A percentile compares a stretch with the other conserved stretches of the same genome.
Conservation (phyloP, 2,888 invertebrate genomes). For the Trichopoda pennipes region DNA sequence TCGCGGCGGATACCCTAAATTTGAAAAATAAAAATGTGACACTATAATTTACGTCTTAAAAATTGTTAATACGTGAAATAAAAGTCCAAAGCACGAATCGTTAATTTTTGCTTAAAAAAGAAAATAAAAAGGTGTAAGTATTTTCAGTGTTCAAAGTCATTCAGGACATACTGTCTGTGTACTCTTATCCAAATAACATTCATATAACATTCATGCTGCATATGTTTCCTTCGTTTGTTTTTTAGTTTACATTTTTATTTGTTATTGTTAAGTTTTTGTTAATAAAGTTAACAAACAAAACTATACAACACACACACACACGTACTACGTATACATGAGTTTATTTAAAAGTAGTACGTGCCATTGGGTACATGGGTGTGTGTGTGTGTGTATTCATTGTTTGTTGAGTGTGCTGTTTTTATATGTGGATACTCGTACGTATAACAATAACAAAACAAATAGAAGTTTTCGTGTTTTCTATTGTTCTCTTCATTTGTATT, state of each 20-base stretch:
- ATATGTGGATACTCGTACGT: conserved; percentile 34
- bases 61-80: too few relatives aligned
- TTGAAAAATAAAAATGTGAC: too few relatives aligned
- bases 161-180: not conserved
- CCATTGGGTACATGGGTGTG: not conserved
- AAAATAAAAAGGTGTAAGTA: too few relatives aligned
- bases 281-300: conserved; percentile 6
- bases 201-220: not conserved
- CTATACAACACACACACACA: not conserved
- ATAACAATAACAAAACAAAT: conserved; percentile 28
- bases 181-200: too few relatives aligned
- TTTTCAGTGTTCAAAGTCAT: not conserved
- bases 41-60: too few relatives aligned
- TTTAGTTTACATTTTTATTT: not conserved
- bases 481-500: not conserved
- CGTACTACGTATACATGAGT: not conserved
- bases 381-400: not conserved
- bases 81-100: too few relatives aligned
- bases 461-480: not conserved
- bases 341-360: conserved; percentile 1
- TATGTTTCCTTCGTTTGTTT: not conserved
- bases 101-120: too few relatives aligned
- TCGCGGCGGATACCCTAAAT: too few relatives aligned
- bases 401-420: conserved; percentile 42
- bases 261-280: conserved; percentile 1